Base-by-base conservation (phyloP, 2,888 invertebrate genomes). In the Orthosia gracilis region DNA sequence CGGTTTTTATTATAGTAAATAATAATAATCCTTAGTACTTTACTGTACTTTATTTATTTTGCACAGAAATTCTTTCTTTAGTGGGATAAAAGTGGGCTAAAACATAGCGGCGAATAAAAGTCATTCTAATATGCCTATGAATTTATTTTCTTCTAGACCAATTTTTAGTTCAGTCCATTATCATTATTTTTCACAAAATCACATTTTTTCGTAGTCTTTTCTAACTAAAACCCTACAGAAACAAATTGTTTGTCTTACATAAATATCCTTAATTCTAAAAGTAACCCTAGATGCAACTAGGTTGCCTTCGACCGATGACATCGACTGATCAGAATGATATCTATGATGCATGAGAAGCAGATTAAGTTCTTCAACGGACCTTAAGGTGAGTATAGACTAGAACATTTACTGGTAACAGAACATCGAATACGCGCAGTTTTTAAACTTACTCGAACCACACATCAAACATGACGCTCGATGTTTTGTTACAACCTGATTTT, bases 231-330 rank as follows among this genome's bases (percentile, higher is more conserved):
- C 4, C 18, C 31, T 55, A 47, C 23, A 15, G 9, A 31, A 47
- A 15, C 7, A 74, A 21, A 49, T 61, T 13, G 21, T 58, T 78
- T 70, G 21, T 50, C 52, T 55, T 50, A 66, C 18, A 45, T 52
- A 63, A n/a, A 23, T 13, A 63, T n/a, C 13, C 12, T 18, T 57
- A 57, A 26, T 61, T 23, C 21, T 61, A 74, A 73, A 49, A 12
- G 12, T 47, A 23, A 26, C 49, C 23, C 12, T 3, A 49, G 21
- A 7, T 47, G 62, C 23, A 23, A 17, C 21, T 18, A 63, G 18
- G 21, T 62, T 49, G 23, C 17, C 23, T 4, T 21, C 21, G 47
- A 17, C 21, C 40, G 40, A 45, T 45, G n/a, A 21, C n/a, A 61
- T 59, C n/a, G 15, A 45, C 21, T 59, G 15, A 5, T 21, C 21